Percentiles rank a stretch among this genome's conserved stretches.
phyloP scores from a whole-genome alignment of 2,888 invertebrate genomes.

The Silvanus unidentatus region DNA sequence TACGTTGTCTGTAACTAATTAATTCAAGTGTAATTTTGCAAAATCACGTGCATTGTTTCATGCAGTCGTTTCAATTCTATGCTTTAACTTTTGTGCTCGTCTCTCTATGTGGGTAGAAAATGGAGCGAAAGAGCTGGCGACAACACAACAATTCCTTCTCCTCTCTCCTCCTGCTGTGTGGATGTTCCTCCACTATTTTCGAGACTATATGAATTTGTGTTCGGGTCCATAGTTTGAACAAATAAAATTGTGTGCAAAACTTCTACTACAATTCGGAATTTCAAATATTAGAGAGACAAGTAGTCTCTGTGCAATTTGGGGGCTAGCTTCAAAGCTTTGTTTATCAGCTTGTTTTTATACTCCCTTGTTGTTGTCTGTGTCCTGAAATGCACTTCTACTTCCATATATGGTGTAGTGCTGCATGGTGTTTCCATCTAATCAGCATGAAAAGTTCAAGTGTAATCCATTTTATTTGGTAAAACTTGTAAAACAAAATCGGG shows the following conservation, averaged over 20 bases:
- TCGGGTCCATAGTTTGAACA: background rate
- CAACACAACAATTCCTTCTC: too few species aligned
- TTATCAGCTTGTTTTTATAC: slow-evolving; percentile 7
- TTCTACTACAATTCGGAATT: slow-evolving; percentile 4
- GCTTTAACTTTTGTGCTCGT: too few species aligned
- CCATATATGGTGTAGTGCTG: background rate
- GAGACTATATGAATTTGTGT: background rate
- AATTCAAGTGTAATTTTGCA: slow-evolving; percentile 23
- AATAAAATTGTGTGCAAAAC: slow-evolving; percentile 1
- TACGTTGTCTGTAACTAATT: slow-evolving; percentile 14
- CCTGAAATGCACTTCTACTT: slow-evolving; percentile 8
- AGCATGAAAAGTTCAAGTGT: too few species aligned
- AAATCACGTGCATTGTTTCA: slow-evolving; percentile 25
- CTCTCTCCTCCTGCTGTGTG: too few species aligned
- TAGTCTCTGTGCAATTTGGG: slow-evolving; percentile 4
- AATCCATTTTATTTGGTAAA: too few species aligned
- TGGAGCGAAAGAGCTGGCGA: too few species aligned
- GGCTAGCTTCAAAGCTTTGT: slow-evolving; percentile 9
- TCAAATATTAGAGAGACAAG: slow-evolving; percentile 9
- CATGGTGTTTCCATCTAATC: too few species aligned
- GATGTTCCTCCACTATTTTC: too few species aligned
- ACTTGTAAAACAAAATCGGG: too few species aligned
- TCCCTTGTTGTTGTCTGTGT: slow-evolving; percentile 2
- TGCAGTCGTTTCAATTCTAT: background rate
- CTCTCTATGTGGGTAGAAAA: too few species aligned